phyloP scores from a whole-genome alignment of 2,113 vertebrate genomes.

The Peromyscus polionotus region DNA sequence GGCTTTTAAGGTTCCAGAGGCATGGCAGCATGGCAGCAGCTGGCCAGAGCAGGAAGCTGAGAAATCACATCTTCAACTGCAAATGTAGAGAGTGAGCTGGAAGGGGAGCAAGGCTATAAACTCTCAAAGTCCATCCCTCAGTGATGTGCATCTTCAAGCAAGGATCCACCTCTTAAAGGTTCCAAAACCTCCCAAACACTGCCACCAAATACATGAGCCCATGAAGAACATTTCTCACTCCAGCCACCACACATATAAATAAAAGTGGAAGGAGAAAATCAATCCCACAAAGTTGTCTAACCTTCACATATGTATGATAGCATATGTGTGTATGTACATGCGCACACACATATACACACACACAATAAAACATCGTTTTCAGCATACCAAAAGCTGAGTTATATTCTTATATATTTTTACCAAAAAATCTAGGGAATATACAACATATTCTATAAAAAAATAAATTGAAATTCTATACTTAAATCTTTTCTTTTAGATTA shows the following conservation, averaged over 20 bases:
- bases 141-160: neutral
- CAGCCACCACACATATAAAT: neutral
- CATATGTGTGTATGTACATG: neutral
- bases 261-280: neutral
- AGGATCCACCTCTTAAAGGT: neutral
- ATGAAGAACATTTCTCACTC: neutral
- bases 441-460: neutral
- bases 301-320: neutral
- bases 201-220: neutral
- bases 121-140: neutral
- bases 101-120: neutral
- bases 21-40: neutral
- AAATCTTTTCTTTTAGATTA: neutral
- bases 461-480: neutral
- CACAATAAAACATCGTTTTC: neutral
- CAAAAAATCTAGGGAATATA: neutral
- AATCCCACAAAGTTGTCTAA: neutral
- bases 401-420: neutral
- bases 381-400: slow-evolving; percentile 1
- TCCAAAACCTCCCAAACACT: neutral
- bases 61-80: neutral
- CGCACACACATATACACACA: neutral
- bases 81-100: neutral
- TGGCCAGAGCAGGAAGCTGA: neutral
- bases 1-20: neutral